A percentile compares a stretch with the other conserved stretches of the same genome.
Evolutionary conservation across 1,140 invertebrate species (phyloP).

Genomic region (Trissolcus basalis): DNA sequence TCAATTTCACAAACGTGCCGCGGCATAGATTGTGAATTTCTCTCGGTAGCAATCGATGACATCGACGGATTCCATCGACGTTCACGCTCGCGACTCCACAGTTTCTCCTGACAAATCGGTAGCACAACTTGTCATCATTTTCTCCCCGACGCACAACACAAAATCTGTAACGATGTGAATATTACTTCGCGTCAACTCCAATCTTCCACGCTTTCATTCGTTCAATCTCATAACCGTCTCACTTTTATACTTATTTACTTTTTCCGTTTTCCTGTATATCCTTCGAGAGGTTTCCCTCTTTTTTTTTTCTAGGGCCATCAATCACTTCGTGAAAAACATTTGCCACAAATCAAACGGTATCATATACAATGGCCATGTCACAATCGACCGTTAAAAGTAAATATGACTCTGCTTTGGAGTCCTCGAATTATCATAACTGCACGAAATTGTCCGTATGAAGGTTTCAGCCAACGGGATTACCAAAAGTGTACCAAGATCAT

Average conservation of each 20-base stretch:
- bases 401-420: not conserved
- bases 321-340: slow-evolving; percentile 3
- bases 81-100: slow-evolving; percentile 44
- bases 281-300: not conserved
- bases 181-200: not conserved
- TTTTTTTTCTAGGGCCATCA: slow-evolving; percentile 1
- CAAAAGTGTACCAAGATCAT: slow-evolving; percentile 20
- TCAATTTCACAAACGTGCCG: slow-evolving; percentile 69
- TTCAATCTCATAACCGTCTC: not conserved
- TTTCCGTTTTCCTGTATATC: not conserved
- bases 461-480: slow-evolving; percentile 23
- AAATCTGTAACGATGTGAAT: slow-evolving; percentile 14
- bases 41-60: slow-evolving; percentile 61
- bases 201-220: slow-evolving; percentile 18
- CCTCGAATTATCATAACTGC: slow-evolving; percentile 14
- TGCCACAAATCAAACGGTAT: not conserved
- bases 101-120: slow-evolving; percentile 60
- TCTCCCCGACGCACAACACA: slow-evolving; percentile 35
- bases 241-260: not conserved
- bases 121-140: slow-evolving; percentile 48
- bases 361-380: too few relatives aligned
- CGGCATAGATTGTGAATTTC: slow-evolving; percentile 71
- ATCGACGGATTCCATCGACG: slow-evolving; percentile 61
- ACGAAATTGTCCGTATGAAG: slow-evolving; percentile 1
- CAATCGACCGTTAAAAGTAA: slow-evolving; percentile 18